phyloP scores from a whole-genome alignment of 1,140 invertebrate species.

The Diploscapter pachys region DNA sequence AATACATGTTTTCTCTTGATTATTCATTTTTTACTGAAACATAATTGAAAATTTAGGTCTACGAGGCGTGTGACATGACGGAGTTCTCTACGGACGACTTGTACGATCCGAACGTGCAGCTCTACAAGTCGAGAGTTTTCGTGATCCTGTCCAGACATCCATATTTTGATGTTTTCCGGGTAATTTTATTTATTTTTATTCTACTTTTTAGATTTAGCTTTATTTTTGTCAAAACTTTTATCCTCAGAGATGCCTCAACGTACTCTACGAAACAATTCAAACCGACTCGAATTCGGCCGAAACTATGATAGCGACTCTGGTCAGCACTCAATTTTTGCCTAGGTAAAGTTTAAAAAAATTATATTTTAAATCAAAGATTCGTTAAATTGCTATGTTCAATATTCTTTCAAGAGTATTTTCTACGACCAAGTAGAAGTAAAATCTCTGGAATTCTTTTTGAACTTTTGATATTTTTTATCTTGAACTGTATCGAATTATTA shows the following conservation, averaged over 20 bases:
- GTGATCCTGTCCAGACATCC: constrained; percentile 88
- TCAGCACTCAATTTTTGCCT: neutral
- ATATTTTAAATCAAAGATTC: neutral
- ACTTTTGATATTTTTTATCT: no score
- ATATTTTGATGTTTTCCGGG: constrained; percentile 87
- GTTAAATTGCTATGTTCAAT: no score
- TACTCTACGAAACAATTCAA: no score
- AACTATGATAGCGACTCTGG: neutral
- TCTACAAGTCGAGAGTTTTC: constrained; percentile 96
- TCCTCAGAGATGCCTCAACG: no score
- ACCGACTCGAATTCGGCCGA: neutral
- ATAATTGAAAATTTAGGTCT: neutral
- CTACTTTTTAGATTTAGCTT: neutral
- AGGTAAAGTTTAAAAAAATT: constrained; percentile 2
- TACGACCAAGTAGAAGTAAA: no score
- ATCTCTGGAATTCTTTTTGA: no score
- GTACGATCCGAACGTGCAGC: constrained; percentile 74
- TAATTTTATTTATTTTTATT: constrained; percentile 60
- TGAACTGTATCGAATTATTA: neutral
- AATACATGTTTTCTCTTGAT: no score
- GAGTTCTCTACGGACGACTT: constrained; percentile 64
- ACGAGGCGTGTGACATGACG: constrained; percentile 2
- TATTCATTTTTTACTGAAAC: no score
- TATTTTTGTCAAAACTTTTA: no score
- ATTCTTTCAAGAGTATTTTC: no score